Evolutionary conservation across 1,140 invertebrate genomes (phyloP).

Genomic region (Drosophila serrata): DNA sequence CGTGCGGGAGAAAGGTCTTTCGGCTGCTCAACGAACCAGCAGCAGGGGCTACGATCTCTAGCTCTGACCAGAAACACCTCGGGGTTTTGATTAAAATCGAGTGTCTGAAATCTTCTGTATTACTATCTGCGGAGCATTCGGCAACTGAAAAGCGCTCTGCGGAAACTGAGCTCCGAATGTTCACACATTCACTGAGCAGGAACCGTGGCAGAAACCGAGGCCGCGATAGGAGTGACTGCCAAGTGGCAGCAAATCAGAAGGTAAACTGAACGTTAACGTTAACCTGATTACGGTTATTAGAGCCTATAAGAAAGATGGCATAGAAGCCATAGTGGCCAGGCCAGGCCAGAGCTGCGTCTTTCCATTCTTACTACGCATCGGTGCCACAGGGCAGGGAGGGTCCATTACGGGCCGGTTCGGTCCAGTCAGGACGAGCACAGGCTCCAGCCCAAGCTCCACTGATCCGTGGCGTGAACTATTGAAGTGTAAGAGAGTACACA

Average conservation of each 20-base stretch:
- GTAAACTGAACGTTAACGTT: conserved; percentile 82
- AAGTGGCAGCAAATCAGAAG: conserved; percentile 76
- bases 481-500: conserved; percentile 82
- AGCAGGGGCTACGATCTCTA: conserved; percentile 9
- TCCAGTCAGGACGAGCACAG: conserved; percentile 25
- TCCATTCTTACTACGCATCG: conserved; percentile 50
- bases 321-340: conserved; percentile 14
- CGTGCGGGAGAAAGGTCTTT: conserved; percentile 79
- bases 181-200: conserved; percentile 72
- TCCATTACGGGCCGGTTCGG: not conserved
- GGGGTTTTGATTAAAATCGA: conserved; percentile 74
- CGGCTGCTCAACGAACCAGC: conserved; percentile 21
- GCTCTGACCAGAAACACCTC: conserved; percentile 12
- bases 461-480: conserved; percentile 82
- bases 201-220: conserved; percentile 3
- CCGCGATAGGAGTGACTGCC: conserved; percentile 24
- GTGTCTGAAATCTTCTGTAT: conserved; percentile 43
- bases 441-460: conserved; percentile 29
- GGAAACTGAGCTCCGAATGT: conserved; percentile 66
- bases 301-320: conserved; percentile 76
- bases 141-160: conserved; percentile 19
- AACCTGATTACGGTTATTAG: conserved; percentile 82
- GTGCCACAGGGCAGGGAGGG: conserved; percentile 23
- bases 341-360: conserved; percentile 20
- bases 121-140: conserved; percentile 42